These are phyloP conservation scores for Leptonema lineaticorne DNA, from an alignment of 1,140 invertebrate genomes.

Conservation along the genomic window DNA sequence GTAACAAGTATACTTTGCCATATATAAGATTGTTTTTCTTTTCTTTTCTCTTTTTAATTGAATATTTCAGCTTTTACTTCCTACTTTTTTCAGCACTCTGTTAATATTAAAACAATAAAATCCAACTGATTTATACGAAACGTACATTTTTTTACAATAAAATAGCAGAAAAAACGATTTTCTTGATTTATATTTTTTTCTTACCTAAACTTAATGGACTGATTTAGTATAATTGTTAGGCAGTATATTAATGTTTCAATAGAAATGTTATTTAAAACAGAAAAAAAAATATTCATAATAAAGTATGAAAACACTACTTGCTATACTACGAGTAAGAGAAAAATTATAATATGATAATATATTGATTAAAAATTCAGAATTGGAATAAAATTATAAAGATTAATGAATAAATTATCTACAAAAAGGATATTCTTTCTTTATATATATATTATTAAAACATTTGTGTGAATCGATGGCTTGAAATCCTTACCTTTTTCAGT, in stretches of 20 bases:
- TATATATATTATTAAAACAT: background rate
- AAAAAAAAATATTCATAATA: conserved; percentile 22
- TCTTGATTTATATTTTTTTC: no score
- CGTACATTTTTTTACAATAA: no score
- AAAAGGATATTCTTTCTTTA: conserved; percentile 20
- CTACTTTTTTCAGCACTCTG: no score
- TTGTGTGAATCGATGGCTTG: no score
- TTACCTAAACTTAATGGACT: conserved; percentile 40
- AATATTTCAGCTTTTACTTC: no score
- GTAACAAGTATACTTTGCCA: no score
- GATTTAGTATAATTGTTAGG: conserved; percentile 41
- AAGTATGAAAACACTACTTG: no score
- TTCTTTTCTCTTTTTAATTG: no score
- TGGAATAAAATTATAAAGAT: conserved; percentile 34
- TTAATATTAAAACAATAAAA: no score
- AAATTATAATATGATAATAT: conserved; percentile 42
- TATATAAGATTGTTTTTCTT: no score
- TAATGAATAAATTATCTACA: conserved; percentile 38
- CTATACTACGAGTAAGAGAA: conserved; percentile 33
- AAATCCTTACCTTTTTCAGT: background rate
- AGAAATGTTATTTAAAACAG: conserved; percentile 35
- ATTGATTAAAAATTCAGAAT: conserved; percentile 36
- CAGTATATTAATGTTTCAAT: conserved; percentile 36
- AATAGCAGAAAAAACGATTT: no score
- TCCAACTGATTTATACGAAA: no score